Base-by-base conservation (phyloP, 2,888 invertebrate species). In the Parascotia fuliginaria region DNA sequence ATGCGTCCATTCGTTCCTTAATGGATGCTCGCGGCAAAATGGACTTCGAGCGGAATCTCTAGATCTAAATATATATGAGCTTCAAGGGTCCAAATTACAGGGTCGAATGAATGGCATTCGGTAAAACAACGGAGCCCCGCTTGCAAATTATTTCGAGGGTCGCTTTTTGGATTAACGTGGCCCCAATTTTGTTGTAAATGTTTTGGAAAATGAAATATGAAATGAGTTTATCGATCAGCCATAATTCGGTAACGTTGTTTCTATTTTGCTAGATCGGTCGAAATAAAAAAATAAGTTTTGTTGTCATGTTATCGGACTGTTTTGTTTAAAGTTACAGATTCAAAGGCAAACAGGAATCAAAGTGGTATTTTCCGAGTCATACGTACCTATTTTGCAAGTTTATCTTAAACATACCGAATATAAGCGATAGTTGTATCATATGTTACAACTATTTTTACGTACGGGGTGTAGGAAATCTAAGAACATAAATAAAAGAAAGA, bases 1-100 rank as follows among this genome's bases (percentile, higher is more conserved):
- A 65, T 66, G 47, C 43, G 39, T 43, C 39, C 33, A 15, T 44
- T 40, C 53, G 44, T 39, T 40, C 50, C 42, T 39, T 68, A 61
- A 68, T 62, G 44, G 65, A 13, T 32, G 34, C 50, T 44, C 27
- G 31, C 39, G 43, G 43, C 37, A 9, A 46, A 60, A 67, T 67
- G 43, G 16, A 33, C 19, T 39, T 36, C 39, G 41, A 15, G 5
- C 36, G 39, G 48, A 60, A 60, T 68, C 54, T 56, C 52, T 42
- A 48, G 43, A 62, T 64, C 51, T 59, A 56, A 55, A 66, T 56
- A 68, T n/a, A n/a, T 43, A 59, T 55, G 51, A 52, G 42, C 22
- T 42, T 59, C 41, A 36, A 47, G 32, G 41, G 42, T 24, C 5
- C 41, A 52, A 60, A 60, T 64, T 57, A 43, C 42, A 42, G 44